phyloP scores from a whole-genome alignment of 1,140 invertebrate species.

The Caenorhabditis inopinata region DNA sequence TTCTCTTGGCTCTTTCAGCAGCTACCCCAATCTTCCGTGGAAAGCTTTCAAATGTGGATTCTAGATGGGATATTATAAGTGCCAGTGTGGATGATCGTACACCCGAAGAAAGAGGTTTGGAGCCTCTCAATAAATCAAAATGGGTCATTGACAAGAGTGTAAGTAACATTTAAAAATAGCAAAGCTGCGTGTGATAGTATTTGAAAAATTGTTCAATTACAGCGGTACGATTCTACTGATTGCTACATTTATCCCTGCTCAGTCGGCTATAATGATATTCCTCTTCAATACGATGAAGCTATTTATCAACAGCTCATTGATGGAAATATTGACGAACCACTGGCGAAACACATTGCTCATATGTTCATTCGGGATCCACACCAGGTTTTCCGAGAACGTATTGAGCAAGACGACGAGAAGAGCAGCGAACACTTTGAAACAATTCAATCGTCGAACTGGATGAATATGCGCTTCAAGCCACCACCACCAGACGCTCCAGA shows the following conservation, averaged over 20 bases:
- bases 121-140: constrained; percentile 74
- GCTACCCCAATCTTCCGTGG: constrained; percentile 91
- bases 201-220: not conserved
- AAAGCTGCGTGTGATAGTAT: not conserved
- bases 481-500: constrained; percentile 78
- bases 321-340: constrained; percentile 72
- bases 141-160: constrained; percentile 80
- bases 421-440: constrained; percentile 98
- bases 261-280: constrained; percentile 86
- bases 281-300: constrained; percentile 80
- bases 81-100: constrained; percentile 88
- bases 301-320: constrained; percentile 79
- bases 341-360: constrained; percentile 93
- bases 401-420: constrained; percentile 86
- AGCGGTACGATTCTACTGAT: constrained; percentile 92
- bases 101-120: constrained; percentile 82
- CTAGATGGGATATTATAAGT: constrained; percentile 90
- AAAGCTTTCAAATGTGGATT: constrained; percentile 89
- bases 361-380: constrained; percentile 97
- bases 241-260: constrained; percentile 87
- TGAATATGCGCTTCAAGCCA: constrained; percentile 94
- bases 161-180: not conserved
- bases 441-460: constrained; percentile 99
- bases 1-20: constrained; percentile 92
- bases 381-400: constrained; percentile 87